A percentile compares a stretch with the other conserved stretches of the same genome.
phyloP scores from a whole-genome alignment of 2,888 invertebrate species.

The Patella pellucida region DNA sequence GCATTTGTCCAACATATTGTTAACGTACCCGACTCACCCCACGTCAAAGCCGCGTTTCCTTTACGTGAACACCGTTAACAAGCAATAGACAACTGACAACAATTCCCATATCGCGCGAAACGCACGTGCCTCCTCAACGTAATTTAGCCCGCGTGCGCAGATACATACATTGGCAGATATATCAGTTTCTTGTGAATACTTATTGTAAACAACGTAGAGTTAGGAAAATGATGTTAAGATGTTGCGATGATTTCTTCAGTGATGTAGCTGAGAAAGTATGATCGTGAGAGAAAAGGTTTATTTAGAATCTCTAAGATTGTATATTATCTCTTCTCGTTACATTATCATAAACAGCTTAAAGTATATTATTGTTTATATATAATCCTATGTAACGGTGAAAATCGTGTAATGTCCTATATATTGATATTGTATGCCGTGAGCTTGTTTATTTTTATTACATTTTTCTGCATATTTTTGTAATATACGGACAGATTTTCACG shows the following conservation, averaged over 20 bases:
- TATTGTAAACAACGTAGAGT: neutral
- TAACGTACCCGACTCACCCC: neutral
- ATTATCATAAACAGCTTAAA: neutral
- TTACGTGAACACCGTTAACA: neutral
- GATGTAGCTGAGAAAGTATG: constrained; percentile 1
- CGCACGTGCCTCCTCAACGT: constrained; percentile 10
- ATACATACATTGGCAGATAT: neutral
- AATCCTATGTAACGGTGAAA: neutral
- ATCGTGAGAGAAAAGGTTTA: neutral
- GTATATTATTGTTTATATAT: constrained; percentile 5
- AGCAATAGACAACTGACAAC: neutral
- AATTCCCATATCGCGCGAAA: constrained; percentile 9
- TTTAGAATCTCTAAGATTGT: neutral
- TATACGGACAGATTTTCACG: too few relatives aligned
- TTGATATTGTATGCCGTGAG: too few relatives aligned
- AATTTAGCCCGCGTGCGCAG: constrained; percentile 4
- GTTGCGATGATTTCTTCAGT: constrained; percentile 2
- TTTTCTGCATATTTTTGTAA: too few relatives aligned
- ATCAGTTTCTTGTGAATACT: constrained; percentile 3
- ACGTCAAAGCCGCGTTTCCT: constrained; percentile 10
- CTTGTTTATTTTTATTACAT: too few relatives aligned
- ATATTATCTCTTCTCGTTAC: constrained; percentile 2
- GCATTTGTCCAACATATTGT: constrained; percentile 5
- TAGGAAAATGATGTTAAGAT: constrained; percentile 1
- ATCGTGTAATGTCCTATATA: too few relatives aligned